phyloP scores from a whole-genome alignment of 2,888 invertebrate genomes.

The Campoplex nolae region DNA sequence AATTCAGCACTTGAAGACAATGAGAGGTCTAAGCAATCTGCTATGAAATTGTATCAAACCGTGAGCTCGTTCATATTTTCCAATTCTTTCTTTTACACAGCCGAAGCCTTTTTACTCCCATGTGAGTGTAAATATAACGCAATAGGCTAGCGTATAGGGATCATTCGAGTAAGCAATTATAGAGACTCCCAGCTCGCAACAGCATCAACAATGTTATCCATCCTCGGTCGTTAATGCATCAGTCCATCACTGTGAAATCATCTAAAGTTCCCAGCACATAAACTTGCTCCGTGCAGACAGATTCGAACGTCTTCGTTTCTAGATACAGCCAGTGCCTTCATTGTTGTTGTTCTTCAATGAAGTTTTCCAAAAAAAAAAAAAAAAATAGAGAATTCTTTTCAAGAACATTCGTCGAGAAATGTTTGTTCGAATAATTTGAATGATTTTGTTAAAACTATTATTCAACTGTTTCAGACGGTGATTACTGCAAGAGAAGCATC shows the following conservation, averaged over 20 bases:
- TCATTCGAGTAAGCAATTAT: constrained; percentile 53
- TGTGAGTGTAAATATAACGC: neutral
- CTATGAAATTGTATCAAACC: constrained; percentile 46
- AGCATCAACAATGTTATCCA: constrained; percentile 38
- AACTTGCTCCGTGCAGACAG: neutral
- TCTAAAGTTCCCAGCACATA: constrained; percentile 38
- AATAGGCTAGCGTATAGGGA: neutral
- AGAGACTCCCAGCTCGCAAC: constrained; percentile 30
- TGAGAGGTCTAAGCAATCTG: constrained; percentile 25
- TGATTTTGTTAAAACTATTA: constrained; percentile 53
- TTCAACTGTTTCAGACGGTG: constrained; percentile 87
- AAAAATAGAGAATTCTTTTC: neutral
- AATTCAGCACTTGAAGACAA: constrained; percentile 19
- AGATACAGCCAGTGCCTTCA: neutral
- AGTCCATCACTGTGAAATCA: constrained; percentile 21
- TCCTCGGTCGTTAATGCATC: constrained; percentile 35
- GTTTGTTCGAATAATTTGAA: constrained; percentile 9
- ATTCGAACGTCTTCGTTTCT: neutral
- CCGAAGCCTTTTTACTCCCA: neutral
- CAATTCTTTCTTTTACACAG: constrained; percentile 15
- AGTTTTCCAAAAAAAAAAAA: neutral
- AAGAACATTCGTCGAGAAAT: neutral
- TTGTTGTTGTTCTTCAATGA: neutral
- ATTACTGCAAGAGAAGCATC: constrained; percentile 95
- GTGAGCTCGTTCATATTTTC: constrained; percentile 26